Evolutionary conservation across 2,113 vertebrate genomes (phyloP).

Genomic region (Peromyscus leucopus): DNA sequence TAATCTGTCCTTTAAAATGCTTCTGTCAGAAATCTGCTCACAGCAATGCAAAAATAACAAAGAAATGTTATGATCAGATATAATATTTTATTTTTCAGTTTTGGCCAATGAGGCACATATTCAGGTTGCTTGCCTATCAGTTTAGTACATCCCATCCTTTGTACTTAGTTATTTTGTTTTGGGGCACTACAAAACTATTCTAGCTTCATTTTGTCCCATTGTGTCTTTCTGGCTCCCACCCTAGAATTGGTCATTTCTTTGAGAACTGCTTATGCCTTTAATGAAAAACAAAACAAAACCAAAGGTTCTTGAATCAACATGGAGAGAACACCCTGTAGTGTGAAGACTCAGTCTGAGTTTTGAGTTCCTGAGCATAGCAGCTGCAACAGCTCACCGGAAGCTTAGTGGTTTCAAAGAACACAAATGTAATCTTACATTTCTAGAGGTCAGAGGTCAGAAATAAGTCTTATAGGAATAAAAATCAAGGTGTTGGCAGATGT

Average conservation of each 20-base stretch:
- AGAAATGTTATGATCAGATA: neutral
- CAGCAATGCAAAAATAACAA: neutral
- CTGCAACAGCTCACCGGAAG: neutral
- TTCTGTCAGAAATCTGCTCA: neutral
- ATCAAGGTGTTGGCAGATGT: neutral
- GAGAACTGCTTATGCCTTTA: neutral
- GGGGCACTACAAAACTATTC: neutral
- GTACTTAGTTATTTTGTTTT: constrained; percentile 11
- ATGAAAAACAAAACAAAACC: neutral
- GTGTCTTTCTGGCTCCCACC: neutral
- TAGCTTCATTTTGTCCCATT: neutral
- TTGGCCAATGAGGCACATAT: neutral
- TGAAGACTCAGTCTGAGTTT: neutral
- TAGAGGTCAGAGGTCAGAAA: constrained; percentile 24
- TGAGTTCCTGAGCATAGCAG: neutral
- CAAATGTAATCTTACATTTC: neutral
- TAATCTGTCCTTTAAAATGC: neutral
- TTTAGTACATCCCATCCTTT: neutral
- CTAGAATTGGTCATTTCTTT: constrained; percentile 21
- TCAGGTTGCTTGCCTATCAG: neutral
- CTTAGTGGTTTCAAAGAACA: neutral
- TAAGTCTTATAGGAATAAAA: neutral
- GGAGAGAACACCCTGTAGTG: neutral
- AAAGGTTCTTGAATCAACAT: neutral
- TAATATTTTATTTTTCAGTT: neutral